These are phyloP conservation scores for Conus ventricosus DNA, from an alignment of 1,140 invertebrate genomes.

Conservation along the genomic window DNA sequence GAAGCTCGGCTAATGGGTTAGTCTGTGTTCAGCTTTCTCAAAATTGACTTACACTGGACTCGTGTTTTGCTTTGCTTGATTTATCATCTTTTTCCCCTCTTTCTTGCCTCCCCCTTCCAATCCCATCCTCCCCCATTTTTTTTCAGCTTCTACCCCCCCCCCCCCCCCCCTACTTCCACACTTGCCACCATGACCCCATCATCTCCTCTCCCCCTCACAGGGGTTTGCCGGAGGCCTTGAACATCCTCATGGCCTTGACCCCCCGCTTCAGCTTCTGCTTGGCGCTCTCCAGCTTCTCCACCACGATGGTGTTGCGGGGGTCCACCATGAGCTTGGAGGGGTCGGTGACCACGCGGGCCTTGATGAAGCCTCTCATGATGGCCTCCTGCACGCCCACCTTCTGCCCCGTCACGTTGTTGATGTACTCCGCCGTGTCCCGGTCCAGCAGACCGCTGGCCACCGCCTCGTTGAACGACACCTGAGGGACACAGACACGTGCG, in stretches of 20 bases:
- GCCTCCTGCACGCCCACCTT: conserved; percentile 68
- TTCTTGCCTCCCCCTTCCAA: too few species aligned
- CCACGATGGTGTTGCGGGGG: conserved; percentile 69
- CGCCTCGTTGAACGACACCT: conserved; percentile 64
- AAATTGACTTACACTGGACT: too few species aligned
- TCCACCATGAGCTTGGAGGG: conserved; percentile 68
- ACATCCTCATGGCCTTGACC: conserved; percentile 65
- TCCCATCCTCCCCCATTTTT: too few species aligned
- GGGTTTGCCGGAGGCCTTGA: conserved; percentile 41
- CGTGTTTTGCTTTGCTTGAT: too few species aligned
- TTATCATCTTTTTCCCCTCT: too few species aligned
- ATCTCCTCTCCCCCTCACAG: too few species aligned
- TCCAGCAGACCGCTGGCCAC: conserved; percentile 61
- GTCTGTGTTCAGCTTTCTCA: too few species aligned
- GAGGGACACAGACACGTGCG: neutral
- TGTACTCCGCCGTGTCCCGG: conserved; percentile 64
- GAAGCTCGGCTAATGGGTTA: too few species aligned
- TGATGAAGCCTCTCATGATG: conserved; percentile 73
- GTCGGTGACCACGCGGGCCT: conserved; percentile 68
- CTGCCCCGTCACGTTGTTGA: conserved; percentile 67
- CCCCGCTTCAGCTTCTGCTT: conserved; percentile 63
- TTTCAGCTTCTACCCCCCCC: too few species aligned
- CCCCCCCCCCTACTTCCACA: too few species aligned
- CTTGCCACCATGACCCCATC: too few species aligned
- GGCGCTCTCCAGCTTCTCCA: conserved; percentile 65